These are phyloP conservation scores for Phalacrocorax carbo DNA, from an alignment of 2,113 vertebrate genomes.

Conservation along the genomic window DNA sequence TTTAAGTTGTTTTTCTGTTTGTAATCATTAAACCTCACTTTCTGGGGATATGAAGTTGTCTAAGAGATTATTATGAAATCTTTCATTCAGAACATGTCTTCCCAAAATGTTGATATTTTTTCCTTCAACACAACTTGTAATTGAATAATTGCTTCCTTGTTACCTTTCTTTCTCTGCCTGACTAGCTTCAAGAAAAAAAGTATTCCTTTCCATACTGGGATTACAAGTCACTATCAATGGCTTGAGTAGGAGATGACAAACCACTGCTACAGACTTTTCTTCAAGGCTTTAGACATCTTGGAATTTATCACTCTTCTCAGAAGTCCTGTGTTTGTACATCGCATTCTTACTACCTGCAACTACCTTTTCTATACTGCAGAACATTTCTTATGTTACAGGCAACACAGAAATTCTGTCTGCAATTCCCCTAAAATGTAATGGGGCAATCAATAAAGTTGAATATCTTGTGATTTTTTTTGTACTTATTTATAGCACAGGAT, in stretches of 20 bases:
- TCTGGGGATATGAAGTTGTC: slow-evolving; percentile 61
- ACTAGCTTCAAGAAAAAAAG: slow-evolving; percentile 10
- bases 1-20: slow-evolving; percentile 7
- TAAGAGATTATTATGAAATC: slow-evolving; percentile 68
- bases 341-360: not conserved
- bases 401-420: not conserved
- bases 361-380: not conserved
- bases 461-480: not conserved
- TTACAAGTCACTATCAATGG: slow-evolving; percentile 54
- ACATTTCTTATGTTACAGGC: not conserved
- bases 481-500: not conserved
- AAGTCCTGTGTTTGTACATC: not conserved
- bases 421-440: not conserved
- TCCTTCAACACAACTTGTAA: slow-evolving; percentile 73
- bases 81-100: slow-evolving; percentile 69
- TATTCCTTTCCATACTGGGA: not conserved
- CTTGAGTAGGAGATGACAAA: slow-evolving; percentile 12
- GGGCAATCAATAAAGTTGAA: not conserved
- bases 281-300: slow-evolving; percentile 1
- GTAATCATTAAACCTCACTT: slow-evolving; percentile 65
- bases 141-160: slow-evolving; percentile 69
- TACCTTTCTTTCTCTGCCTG: slow-evolving; percentile 59
- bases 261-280: not conserved
- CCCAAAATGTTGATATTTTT: slow-evolving; percentile 51
- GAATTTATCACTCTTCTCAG: not conserved